Conservation (phyloP, 2,888 invertebrate species). For the Tanypteryx hageni region DNA sequence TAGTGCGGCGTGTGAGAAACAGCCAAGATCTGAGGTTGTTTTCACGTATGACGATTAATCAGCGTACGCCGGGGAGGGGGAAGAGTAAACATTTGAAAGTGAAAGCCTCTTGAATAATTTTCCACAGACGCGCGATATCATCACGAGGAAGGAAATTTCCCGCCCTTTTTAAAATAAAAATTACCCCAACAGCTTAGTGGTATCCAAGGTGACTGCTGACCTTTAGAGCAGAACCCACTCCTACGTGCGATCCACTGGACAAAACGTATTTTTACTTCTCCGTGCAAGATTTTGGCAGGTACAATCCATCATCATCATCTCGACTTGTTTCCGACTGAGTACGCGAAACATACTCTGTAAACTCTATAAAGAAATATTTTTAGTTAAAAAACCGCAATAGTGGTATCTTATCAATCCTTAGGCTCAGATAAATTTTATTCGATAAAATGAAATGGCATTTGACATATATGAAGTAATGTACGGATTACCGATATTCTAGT, state of each 20-base stretch:
- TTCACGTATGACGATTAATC: background rate
- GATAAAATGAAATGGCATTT: too few species aligned
- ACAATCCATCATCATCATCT: constrained; percentile 18
- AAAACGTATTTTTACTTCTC: background rate
- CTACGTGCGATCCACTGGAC: background rate
- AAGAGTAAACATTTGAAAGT: too few species aligned
- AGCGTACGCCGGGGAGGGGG: too few species aligned
- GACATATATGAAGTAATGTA: too few species aligned
- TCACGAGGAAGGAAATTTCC: too few species aligned
- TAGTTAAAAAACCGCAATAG: background rate
- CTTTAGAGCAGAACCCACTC: background rate
- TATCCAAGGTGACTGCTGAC: background rate
- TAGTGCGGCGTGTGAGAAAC: background rate
- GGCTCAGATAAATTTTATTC: too few species aligned
- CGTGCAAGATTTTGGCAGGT: background rate
- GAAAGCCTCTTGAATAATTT: too few species aligned
- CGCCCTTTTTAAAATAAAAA: background rate
- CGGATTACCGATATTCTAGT: too few species aligned
- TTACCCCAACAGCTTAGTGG: background rate
- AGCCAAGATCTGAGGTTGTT: background rate
- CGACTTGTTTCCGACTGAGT: background rate
- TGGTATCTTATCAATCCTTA: too few species aligned
- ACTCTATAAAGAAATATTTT: background rate
- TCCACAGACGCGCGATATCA: too few species aligned
- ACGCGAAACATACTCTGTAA: background rate